A percentile compares a stretch with the other conserved stretches of the same genome.
phyloP scores from a whole-genome alignment of 2,113 vertebrate species.

The Theristicus caerulescens region DNA sequence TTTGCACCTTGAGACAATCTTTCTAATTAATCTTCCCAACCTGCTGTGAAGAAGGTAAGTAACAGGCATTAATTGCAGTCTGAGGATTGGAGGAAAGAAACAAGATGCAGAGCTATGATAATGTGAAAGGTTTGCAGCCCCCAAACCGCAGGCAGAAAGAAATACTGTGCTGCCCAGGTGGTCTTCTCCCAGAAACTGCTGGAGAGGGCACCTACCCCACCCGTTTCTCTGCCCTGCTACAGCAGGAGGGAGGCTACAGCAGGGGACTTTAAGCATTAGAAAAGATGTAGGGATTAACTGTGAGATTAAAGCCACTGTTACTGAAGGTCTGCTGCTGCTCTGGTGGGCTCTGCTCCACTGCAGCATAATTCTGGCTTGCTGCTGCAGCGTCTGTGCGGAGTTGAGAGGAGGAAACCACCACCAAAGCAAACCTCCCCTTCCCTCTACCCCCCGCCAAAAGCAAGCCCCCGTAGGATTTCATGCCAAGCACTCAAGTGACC shows the following conservation, averaged over 20 bases:
- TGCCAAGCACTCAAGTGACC: background rate
- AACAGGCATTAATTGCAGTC: background rate
- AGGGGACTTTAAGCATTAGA: background rate
- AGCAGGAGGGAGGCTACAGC: background rate
- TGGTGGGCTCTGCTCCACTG: background rate
- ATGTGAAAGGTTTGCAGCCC: background rate
- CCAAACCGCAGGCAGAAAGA: background rate
- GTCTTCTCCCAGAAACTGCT: background rate
- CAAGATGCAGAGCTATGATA: background rate
- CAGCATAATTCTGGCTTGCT: background rate
- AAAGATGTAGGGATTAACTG: background rate
- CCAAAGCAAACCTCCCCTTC: background rate
- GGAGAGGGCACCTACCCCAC: background rate
- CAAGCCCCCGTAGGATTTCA: background rate
- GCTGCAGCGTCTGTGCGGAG: fast-evolving
- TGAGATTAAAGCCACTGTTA: background rate
- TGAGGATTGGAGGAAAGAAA: background rate
- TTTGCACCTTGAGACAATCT: background rate
- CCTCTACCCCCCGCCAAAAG: fast-evolving
- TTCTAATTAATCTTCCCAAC: background rate
- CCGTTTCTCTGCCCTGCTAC: background rate
- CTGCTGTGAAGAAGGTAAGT: background rate
- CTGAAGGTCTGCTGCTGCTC: background rate
- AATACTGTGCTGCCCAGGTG: background rate
- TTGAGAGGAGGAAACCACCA: background rate